Percentiles rank a stretch among this genome's conserved stretches.
These are phyloP conservation scores for Bombycilla garrulus DNA, from an alignment of 2,113 vertebrate genomes.

Conservation along the genomic window DNA sequence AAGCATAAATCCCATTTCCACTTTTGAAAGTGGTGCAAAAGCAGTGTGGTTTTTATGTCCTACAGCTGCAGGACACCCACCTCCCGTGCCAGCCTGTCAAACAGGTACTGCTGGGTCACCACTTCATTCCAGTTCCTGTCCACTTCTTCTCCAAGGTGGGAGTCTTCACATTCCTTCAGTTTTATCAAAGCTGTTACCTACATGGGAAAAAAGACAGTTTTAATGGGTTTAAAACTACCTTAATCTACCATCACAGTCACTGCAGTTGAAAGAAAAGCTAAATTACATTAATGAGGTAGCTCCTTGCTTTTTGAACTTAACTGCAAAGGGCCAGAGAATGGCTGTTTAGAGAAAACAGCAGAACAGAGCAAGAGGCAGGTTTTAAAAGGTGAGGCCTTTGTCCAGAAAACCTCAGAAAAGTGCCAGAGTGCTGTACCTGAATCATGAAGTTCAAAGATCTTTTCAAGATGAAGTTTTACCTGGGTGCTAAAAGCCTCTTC, in stretches of 20 bases:
- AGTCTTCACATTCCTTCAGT: slow-evolving; percentile 94
- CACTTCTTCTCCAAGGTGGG: slow-evolving; percentile 94
- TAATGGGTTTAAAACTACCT: background rate
- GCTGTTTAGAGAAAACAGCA: background rate
- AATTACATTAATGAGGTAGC: background rate
- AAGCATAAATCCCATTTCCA: background rate
- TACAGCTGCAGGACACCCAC: slow-evolving; percentile 54
- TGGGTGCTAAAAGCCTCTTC: slow-evolving; percentile 90
- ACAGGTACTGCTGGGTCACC: slow-evolving; percentile 92
- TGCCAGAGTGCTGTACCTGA: fast-evolving
- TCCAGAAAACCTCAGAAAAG: background rate
- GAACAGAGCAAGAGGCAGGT: background rate
- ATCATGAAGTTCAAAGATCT: background rate
- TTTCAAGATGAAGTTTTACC: slow-evolving; percentile 48
- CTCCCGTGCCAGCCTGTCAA: slow-evolving; percentile 88
- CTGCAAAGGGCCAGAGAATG: background rate
- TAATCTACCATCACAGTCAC: background rate
- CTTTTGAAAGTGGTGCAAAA: background rate
- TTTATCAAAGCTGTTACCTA: slow-evolving; percentile 91
- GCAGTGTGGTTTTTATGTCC: fast-evolving
- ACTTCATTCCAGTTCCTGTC: slow-evolving; percentile 97
- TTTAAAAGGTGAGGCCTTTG: background rate
- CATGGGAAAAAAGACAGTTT: background rate
- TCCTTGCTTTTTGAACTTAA: background rate
- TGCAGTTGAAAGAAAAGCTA: background rate